Evolutionary conservation across 2,797 vertebrate genomes (phyloP).

Genomic region (Pagetopsis macropterus): DNA sequence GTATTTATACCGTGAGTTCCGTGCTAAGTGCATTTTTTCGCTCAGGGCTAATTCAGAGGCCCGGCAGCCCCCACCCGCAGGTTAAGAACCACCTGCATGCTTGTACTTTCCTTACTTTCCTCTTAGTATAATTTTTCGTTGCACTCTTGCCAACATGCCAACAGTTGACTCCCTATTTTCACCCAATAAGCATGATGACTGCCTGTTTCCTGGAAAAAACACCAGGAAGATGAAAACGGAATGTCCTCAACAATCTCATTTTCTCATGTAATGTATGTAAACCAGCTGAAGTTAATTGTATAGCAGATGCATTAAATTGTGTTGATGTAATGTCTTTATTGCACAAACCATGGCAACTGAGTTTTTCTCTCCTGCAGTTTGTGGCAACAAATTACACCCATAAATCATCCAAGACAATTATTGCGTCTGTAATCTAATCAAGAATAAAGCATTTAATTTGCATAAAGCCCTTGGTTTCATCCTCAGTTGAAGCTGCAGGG

Average conservation of each 20-base stretch:
- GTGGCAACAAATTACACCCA: constrained; percentile 78
- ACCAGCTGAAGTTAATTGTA: constrained; percentile 50
- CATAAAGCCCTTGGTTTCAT: constrained; percentile 63
- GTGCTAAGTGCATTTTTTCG: too few relatives aligned
- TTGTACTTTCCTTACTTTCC: constrained; percentile 9
- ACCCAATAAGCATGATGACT: not conserved
- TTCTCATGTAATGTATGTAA: constrained; percentile 51
- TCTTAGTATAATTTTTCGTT: constrained; percentile 17
- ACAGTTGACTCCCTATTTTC: constrained; percentile 31
- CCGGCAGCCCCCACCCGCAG: too few relatives aligned
- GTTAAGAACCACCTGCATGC: constrained; percentile 28
- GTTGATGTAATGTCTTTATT: constrained; percentile 62
- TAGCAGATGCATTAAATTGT: constrained; percentile 28
- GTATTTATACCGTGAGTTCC: too few relatives aligned
- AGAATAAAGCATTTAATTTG: constrained; percentile 81
- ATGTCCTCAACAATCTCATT: constrained; percentile 36
- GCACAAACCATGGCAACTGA: constrained; percentile 54
- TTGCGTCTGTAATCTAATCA: constrained; percentile 81
- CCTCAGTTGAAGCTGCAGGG: constrained; percentile 33
- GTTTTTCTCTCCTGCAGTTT: constrained; percentile 54
- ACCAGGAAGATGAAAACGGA: constrained; percentile 13
- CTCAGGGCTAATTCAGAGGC: too few relatives aligned
- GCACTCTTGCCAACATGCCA: constrained; percentile 11
- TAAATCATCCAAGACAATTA: constrained; percentile 84
- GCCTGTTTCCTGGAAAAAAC: not conserved